Percentiles rank a stretch among this genome's conserved stretches.
phyloP scores from a whole-genome alignment of 1,140 invertebrate species.

The Chionoecetes opilio region DNA sequence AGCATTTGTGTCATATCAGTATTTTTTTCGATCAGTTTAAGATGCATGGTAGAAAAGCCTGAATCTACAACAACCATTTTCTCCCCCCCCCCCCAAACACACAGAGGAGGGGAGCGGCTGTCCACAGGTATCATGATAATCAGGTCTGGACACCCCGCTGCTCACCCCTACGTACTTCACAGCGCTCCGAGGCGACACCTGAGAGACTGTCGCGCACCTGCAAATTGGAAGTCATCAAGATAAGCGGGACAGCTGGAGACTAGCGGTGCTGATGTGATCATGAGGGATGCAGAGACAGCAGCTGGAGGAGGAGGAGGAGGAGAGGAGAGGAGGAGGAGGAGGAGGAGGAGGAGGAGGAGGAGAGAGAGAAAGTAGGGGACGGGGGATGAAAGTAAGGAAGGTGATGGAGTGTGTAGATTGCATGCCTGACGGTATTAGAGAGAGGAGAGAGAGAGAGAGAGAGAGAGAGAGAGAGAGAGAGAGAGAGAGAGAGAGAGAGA shows the following conservation, averaged over 20 bases:
- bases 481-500: neutral
- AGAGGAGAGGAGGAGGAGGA: neutral
- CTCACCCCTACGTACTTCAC: too few relatives aligned
- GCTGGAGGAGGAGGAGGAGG: neutral
- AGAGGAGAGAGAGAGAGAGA: neutral
- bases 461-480: conserved; percentile 18
- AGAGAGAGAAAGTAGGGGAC: neutral
- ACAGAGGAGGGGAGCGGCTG: neutral
- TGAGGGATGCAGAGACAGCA: neutral
- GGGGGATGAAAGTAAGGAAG: neutral
- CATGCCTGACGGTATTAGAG: neutral
- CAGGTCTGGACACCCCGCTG: too few relatives aligned
- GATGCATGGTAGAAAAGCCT: too few relatives aligned
- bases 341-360: neutral
- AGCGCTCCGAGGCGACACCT: neutral
- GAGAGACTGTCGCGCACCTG: neutral
- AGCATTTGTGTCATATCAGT: too few relatives aligned
- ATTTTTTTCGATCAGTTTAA: too few relatives aligned
- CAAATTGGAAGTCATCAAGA: neutral
- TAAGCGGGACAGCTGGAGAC: neutral
- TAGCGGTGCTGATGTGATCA: neutral
- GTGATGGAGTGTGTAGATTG: neutral
- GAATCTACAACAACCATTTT: too few relatives aligned
- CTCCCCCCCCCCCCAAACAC: too few relatives aligned
- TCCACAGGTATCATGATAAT: conserved; percentile 13